Evolutionary conservation across 2,888 invertebrate species (phyloP), one percentile per base, ranked within the genome.

Genomic region (Aporophyla nigra): DNA sequence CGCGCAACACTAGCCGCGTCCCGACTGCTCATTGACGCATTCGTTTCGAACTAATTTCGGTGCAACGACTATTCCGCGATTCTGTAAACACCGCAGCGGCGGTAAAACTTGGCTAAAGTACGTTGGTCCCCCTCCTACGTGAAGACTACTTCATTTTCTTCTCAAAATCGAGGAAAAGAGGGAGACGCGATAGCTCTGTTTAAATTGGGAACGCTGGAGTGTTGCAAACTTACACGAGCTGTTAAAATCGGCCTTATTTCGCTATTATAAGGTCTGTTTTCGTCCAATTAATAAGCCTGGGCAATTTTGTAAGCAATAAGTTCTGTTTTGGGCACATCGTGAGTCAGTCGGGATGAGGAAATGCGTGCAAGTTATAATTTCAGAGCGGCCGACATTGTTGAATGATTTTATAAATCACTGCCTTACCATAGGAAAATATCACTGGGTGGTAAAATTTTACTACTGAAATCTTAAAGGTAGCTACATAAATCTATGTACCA

Each of bases 321-420:
- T 95, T 96, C 95, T 96, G 96, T 96, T 96, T 96, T 93, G 93
- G 96, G 95, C 93, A 91, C 95, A 89, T 90, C 88, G 92, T 96
- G 96, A 96, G 93, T 96, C 96, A 96, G 92, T 88, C 91, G 92
- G 93, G 94, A 95, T 95, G 95, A 96, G 96, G 96, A 96, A 96
- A 96, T 95, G 95, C 95, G 95, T 94, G 95, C 95, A 94, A 92
- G 95, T 94, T 96, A 95, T 96, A 95, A 95, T 95, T 95, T 95
- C 92, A 91, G 94, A 93, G 90, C 93, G 91, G 91, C 95, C 93
- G 94, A 95, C 95, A 94, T 94, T 95, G 95, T 96, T 94, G 93
- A 93, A 93, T 93, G 93, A 91, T 93, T 94, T 94, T 94, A 94
- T 95, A 95, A 94, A 95, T 95, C 93, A 92, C 88, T 89, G 85